Base-by-base conservation (phyloP, 2,113 vertebrate species). In the Peromyscus californicus region DNA sequence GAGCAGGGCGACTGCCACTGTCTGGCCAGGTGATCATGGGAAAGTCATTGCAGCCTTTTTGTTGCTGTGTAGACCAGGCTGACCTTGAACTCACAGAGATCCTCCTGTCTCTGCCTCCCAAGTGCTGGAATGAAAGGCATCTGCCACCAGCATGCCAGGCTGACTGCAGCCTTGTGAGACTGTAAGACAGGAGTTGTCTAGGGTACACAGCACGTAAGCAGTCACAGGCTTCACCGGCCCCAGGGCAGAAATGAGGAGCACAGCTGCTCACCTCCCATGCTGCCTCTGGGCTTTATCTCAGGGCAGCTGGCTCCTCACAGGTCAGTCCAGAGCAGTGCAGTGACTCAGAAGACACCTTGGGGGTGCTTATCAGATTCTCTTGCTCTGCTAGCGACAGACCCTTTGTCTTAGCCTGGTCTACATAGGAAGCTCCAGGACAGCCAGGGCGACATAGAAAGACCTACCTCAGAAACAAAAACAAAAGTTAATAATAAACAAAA, bases 121-220 rank as follows among this genome's bases (percentile, higher is more conserved):
- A 45, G 4, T 29, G 7, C 59, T 63, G 7, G 13, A 1, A 31
- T 31, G 16, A 10, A 42, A 39, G 22, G 80, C 21, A 15, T 31
- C 13, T 8, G 7, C 24, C 4, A 7, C 1, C 72, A 42, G 13
- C 3, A 7, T 0, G 0, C 7, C 15, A 15, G 7, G 36, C 4
- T 61, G 6, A 29, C 26, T 33, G 17, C 4, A 67, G 59, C 2
- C 45, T 11, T 48, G 61, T 65, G 19, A 51, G 11, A 13, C 31
- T 36, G 85, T 15, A 9, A 69, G 61, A 15, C 9, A 21, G 12
- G 82, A 33, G 19, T 67, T 87, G 17, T 69, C 61, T 69, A 67
- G 29, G 10, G 45, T 21, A 21, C 36, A 24, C 7, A 51, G 3
- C 19, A 24, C 19, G 15, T 24, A 24, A 15, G 17, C 42, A 87